Evolutionary conservation across 2,113 vertebrate genomes (phyloP).

Genomic region (Haliaeetus leucogaster): DNA sequence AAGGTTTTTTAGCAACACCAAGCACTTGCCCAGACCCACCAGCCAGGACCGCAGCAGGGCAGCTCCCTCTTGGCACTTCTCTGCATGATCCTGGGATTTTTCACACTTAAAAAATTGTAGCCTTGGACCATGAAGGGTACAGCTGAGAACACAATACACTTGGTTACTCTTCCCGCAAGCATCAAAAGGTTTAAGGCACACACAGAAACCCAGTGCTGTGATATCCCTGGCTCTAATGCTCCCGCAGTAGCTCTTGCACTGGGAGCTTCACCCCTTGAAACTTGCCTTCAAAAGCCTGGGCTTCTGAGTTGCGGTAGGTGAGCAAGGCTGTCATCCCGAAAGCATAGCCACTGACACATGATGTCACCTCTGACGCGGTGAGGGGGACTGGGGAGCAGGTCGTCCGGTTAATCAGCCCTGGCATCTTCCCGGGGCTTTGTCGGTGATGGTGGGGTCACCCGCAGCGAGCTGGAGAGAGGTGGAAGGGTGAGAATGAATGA

Average conservation of each 20-base stretch:
- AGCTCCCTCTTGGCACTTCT: background rate
- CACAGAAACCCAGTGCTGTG: background rate
- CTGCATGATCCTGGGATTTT: background rate
- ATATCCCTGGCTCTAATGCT: background rate
- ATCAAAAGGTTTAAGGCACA: background rate
- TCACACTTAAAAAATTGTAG: background rate
- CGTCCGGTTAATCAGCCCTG: slow-evolving; percentile 85
- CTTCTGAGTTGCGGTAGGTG: slow-evolving; percentile 89
- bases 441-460: background rate
- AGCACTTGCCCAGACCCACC: background rate
- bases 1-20: background rate
- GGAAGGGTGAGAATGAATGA: background rate
- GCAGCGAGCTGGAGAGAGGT: background rate
- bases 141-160: background rate
- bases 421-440: slow-evolving; percentile 71
- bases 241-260: background rate
- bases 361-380: slow-evolving; percentile 83
- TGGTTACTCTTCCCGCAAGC: background rate
- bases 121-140: background rate
- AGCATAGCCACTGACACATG: slow-evolving; percentile 90
- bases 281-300: slow-evolving; percentile 88
- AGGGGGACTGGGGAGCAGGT: slow-evolving; percentile 83
- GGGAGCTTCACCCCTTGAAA: background rate
- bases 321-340: slow-evolving; percentile 90
- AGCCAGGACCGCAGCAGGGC: fast-evolving